Percentiles rank a stretch among this genome's conserved stretches.
Evolutionary conservation across 1,140 invertebrate genomes (phyloP).

Genomic region (Babylonia areolata): DNA sequence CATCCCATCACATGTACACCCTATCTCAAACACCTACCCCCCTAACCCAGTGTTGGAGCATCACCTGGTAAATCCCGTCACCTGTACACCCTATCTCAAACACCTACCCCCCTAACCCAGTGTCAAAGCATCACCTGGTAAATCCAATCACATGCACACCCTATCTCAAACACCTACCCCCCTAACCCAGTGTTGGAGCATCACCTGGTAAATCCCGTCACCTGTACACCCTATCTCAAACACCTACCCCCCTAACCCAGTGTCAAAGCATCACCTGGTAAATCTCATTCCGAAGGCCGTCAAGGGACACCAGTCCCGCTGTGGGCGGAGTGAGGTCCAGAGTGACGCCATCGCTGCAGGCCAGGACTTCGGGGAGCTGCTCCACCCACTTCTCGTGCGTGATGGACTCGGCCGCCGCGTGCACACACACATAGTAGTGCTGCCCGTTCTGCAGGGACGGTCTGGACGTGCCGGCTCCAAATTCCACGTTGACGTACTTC

Average conservation of each 20-base stretch:
- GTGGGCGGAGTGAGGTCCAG: slow-evolving; percentile 58
- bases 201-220: slow-evolving; percentile 47
- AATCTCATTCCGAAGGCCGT: slow-evolving; percentile 27
- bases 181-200: not conserved
- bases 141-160: no score
- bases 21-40: no score
- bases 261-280: slow-evolving; percentile 44
- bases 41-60: no score
- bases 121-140: no score
- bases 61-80: no score
- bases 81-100: no score
- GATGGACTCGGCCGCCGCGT: slow-evolving; percentile 45
- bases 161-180: not conserved
- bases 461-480: not conserved
- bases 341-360: slow-evolving; percentile 60
- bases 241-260: not conserved
- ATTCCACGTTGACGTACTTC: slow-evolving; percentile 17
- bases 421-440: slow-evolving; percentile 59
- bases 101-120: no score
- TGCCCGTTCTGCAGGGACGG: slow-evolving; percentile 48
- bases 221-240: not conserved
- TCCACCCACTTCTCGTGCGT: slow-evolving; percentile 54
- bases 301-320: slow-evolving; percentile 51
- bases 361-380: slow-evolving; percentile 42
- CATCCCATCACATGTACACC: no score